Percentiles rank a stretch among this genome's conserved stretches.
Conservation (phyloP, 2,113 vertebrate genomes). For the Pao palembangensis region DNA sequence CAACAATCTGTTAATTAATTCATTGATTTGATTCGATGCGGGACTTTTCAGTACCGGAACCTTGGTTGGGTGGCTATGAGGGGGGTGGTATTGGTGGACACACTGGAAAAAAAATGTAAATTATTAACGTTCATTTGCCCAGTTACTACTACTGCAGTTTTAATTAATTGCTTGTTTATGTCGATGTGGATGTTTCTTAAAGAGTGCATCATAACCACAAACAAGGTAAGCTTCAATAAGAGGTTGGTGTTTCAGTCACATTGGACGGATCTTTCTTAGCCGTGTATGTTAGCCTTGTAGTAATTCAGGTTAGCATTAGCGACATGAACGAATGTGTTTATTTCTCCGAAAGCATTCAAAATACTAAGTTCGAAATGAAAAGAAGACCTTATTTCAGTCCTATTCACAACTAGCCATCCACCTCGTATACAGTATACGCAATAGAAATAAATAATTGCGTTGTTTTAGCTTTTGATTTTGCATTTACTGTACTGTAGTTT, state of each 20-base stretch:
- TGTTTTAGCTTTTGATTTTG: conserved; percentile 10
- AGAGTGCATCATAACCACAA: conserved; percentile 5
- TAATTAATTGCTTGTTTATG: conserved; percentile 6
- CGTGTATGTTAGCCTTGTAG: conserved; percentile 41
- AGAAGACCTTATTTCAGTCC: neutral
- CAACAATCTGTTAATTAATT: too few species aligned
- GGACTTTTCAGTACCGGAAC: conserved; percentile 42
- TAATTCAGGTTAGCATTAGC: conserved; percentile 57
- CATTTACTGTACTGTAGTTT: conserved; percentile 49
- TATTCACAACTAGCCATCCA: neutral
- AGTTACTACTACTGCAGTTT: conserved; percentile 17
- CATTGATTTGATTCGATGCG: neutral
- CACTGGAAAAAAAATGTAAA: conserved; percentile 63
- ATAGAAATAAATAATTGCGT: neutral
- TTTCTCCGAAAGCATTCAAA: neutral
- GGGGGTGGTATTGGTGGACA: conserved; percentile 55
- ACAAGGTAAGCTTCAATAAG: conserved; percentile 55
- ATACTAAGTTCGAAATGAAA: neutral
- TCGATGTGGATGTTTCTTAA: conserved; percentile 3
- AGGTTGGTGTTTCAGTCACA: conserved; percentile 8
- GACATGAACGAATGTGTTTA: conserved; percentile 33
- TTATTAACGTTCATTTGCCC: conserved; percentile 54
- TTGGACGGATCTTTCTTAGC: conserved; percentile 28
- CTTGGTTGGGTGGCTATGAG: conserved; percentile 2
- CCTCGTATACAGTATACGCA: too few species aligned